Conservation (phyloP, 2,113 vertebrate species). For the Leptosomus discolor region DNA sequence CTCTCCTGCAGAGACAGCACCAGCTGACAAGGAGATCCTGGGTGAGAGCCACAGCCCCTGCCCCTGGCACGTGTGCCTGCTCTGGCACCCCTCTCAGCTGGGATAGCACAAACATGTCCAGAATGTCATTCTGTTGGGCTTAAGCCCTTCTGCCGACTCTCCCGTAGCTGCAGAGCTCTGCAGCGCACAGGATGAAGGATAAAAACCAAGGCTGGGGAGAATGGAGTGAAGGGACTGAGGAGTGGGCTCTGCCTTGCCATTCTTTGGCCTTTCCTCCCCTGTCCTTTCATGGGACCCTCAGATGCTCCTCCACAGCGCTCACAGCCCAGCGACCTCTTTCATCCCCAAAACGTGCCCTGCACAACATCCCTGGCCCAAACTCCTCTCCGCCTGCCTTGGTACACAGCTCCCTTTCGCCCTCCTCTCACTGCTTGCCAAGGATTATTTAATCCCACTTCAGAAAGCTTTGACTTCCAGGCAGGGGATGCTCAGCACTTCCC, state of each 20-base stretch:
- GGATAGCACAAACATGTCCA: rapidly evolving
- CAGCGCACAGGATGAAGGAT: not conserved
- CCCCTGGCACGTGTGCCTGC: rapidly evolving
- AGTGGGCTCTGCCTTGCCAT: rapidly evolving
- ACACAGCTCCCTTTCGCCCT: too few species aligned
- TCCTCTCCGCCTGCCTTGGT: rapidly evolving
- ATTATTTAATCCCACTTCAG: not conserved
- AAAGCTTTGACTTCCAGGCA: not conserved
- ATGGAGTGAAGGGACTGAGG: not conserved
- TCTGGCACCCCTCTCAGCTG: not conserved
- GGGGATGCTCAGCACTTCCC: not conserved
- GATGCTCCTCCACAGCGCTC: not conserved
- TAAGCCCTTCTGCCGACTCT: not conserved
- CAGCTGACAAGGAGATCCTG: not conserved
- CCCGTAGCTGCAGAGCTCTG: not conserved
- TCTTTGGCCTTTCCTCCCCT: not conserved
- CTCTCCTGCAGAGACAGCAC: not conserved
- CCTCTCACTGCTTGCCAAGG: not conserved
- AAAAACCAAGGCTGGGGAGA: not conserved
- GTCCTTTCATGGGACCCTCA: not conserved
- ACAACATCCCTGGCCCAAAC: rapidly evolving
- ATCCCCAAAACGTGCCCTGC: rapidly evolving
- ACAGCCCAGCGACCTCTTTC: not conserved
- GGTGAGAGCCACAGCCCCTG: rapidly evolving
- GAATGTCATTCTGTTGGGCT: rapidly evolving